These are phyloP conservation scores for Agelastica alni DNA, from an alignment of 2,888 invertebrate genomes.

Conservation along the genomic window DNA sequence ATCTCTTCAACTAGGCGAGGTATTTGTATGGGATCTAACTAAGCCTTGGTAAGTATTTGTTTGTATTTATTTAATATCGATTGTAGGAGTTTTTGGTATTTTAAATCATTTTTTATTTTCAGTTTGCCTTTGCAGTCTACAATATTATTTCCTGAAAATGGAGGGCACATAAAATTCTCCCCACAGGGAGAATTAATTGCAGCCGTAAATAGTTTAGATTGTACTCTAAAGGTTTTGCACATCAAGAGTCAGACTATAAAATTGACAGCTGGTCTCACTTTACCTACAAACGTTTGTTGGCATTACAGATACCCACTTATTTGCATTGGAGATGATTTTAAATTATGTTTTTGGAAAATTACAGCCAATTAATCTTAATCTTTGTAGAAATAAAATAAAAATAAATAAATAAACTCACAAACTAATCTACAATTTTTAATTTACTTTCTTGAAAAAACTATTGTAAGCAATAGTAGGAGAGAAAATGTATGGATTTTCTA, in stretches of 20 bases:
- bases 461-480: too few relatives aligned
- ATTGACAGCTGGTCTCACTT: conserved; percentile 60
- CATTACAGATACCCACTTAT: conserved; percentile 66
- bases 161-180: conserved; percentile 65
- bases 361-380: conserved; percentile 22
- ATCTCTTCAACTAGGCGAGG: conserved; percentile 68
- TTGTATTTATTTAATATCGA: background rate
- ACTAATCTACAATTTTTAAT: too few relatives aligned
- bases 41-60: conserved; percentile 62
- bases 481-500: too few relatives aligned
- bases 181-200: conserved; percentile 68
- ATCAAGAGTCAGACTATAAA: conserved; percentile 62
- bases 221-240: conserved; percentile 67
- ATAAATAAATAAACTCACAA: too few relatives aligned
- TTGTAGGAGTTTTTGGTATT: background rate
- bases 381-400: background rate
- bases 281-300: conserved; percentile 67
- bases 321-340: conserved; percentile 64
- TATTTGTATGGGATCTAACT: conserved; percentile 70
- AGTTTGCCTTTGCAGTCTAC: conserved; percentile 66
- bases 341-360: conserved; percentile 65
- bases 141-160: conserved; percentile 67
- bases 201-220: conserved; percentile 68
- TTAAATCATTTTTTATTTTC: conserved; percentile 33
- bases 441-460: background rate